Percentiles rank a stretch among this genome's conserved stretches.
phyloP scores from a whole-genome alignment of 2,113 vertebrate species.

The Paracanthobrama guichenoti region DNA sequence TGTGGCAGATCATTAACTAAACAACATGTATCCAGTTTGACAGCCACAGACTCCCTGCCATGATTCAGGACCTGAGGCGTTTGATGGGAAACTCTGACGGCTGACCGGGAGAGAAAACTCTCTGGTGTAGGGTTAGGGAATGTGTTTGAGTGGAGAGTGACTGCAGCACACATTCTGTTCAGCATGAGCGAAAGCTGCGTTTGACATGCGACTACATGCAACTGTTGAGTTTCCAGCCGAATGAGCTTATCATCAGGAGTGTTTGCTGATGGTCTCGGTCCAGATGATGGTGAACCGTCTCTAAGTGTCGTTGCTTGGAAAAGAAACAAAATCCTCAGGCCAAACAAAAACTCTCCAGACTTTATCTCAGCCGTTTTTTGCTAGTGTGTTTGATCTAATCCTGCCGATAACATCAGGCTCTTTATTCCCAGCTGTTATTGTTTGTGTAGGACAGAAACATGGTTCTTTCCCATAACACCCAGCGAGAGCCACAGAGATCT shows the following conservation, averaged over 20 bases:
- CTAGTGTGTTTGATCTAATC: constrained; percentile 58
- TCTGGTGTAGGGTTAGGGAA: too few species aligned
- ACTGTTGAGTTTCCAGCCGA: not conserved
- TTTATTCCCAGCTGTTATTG: constrained; percentile 29
- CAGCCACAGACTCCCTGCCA: constrained; percentile 32
- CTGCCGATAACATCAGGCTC: constrained; percentile 64
- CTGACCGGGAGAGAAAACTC: constrained; percentile 63
- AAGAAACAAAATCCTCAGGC: not conserved
- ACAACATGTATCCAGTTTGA: constrained; percentile 55
- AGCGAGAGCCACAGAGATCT: constrained; percentile 58
- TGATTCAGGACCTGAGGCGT: constrained; percentile 31
- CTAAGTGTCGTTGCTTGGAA: constrained; percentile 1
- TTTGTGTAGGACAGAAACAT: constrained; percentile 70
- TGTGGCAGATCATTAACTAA: constrained; percentile 50
- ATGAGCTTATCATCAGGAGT: not conserved
- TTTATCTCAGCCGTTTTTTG: not conserved
- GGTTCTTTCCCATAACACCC: constrained; percentile 74
- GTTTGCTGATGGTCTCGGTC: not conserved
- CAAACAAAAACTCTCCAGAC: constrained; percentile 3
- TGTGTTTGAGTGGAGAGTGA: constrained; percentile 19
- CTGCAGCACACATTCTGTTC: not conserved
- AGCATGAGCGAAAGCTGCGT: not conserved
- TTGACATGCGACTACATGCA: not conserved
- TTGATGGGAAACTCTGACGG: constrained; percentile 42
- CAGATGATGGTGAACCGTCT: not conserved